A percentile compares a stretch with the other conserved stretches of the same genome.
These are phyloP conservation scores for Melipona beecheii DNA, from an alignment of 2,888 invertebrate species.

Conservation along the genomic window DNA sequence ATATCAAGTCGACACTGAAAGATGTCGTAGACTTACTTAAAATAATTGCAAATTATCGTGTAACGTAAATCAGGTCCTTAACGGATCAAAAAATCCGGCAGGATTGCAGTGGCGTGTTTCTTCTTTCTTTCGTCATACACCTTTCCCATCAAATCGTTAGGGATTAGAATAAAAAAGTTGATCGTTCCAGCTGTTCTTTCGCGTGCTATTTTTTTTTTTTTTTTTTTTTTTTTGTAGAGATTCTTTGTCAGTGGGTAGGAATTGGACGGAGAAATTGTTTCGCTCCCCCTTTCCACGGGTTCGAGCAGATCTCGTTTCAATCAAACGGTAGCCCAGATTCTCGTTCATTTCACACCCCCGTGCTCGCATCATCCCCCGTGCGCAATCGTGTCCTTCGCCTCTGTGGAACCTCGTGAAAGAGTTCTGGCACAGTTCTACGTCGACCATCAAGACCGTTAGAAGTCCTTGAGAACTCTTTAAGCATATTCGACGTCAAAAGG, in stretches of 20 bases:
- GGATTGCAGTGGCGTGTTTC: too few species aligned
- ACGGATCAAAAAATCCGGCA: too few species aligned
- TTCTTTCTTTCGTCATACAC: background rate
- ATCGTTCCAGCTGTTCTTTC: background rate
- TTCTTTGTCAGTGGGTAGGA: background rate
- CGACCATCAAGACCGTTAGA: conserved; percentile 52
- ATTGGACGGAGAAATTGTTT: conserved; percentile 15
- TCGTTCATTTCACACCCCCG: conserved; percentile 77
- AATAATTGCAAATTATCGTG: too few species aligned
- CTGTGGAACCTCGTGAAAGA: conserved; percentile 50
- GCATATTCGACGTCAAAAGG: background rate
- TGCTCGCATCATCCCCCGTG: conserved; percentile 71
- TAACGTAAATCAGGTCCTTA: too few species aligned
- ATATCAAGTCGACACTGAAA: too few species aligned
- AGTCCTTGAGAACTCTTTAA: background rate
- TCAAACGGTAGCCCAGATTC: conserved; percentile 60
- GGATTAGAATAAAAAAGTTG: background rate
- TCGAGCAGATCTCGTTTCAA: conserved; percentile 56
- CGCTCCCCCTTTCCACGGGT: conserved; percentile 2
- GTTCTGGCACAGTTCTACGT: conserved; percentile 59
- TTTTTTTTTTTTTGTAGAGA: too few species aligned
- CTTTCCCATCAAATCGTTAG: background rate
- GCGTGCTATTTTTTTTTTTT: background rate
- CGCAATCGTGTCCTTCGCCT: conserved; percentile 69
- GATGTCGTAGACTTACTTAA: too few species aligned